Conservation (phyloP, 2,113 vertebrate species). For the Pogona vitticeps region DNA sequence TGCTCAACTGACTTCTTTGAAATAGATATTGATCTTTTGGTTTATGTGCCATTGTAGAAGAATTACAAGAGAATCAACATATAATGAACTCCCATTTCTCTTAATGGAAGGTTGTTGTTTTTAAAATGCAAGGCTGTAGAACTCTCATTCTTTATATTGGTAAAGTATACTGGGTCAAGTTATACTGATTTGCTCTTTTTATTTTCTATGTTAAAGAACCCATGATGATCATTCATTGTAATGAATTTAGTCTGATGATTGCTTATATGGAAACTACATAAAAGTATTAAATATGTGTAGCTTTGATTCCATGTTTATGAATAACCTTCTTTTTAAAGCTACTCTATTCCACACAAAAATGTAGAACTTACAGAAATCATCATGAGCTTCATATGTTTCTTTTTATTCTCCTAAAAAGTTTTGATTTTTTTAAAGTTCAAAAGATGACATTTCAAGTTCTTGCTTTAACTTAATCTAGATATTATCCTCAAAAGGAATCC, state of each 20-base stretch:
- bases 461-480: slow-evolving; percentile 34
- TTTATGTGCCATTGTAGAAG: slow-evolving; percentile 46
- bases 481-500: slow-evolving; percentile 21
- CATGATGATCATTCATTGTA: slow-evolving; percentile 54
- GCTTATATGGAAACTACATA: slow-evolving; percentile 50
- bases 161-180: slow-evolving; percentile 18
- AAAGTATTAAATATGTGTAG: slow-evolving; percentile 52
- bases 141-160: slow-evolving; percentile 13
- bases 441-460: background rate
- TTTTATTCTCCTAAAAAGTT: background rate
- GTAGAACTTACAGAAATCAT: slow-evolving; percentile 56
- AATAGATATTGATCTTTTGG: slow-evolving; percentile 54
- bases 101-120: slow-evolving; percentile 20
- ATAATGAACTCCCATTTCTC: slow-evolving; percentile 33
- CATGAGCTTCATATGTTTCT: slow-evolving; percentile 30
- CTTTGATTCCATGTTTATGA: slow-evolving; percentile 62
- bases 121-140: background rate
- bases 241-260: slow-evolving; percentile 50
- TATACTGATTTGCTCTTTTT: slow-evolving; percentile 44
- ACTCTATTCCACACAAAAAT: slow-evolving; percentile 49
- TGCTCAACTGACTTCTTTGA: slow-evolving; percentile 49
- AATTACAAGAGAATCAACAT: slow-evolving; percentile 35
- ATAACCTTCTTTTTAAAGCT: slow-evolving; percentile 63
- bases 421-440: background rate
- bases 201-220: slow-evolving; percentile 59